Base-by-base conservation (phyloP, 1,140 invertebrate species). In the Trichoplusia ni region DNA sequence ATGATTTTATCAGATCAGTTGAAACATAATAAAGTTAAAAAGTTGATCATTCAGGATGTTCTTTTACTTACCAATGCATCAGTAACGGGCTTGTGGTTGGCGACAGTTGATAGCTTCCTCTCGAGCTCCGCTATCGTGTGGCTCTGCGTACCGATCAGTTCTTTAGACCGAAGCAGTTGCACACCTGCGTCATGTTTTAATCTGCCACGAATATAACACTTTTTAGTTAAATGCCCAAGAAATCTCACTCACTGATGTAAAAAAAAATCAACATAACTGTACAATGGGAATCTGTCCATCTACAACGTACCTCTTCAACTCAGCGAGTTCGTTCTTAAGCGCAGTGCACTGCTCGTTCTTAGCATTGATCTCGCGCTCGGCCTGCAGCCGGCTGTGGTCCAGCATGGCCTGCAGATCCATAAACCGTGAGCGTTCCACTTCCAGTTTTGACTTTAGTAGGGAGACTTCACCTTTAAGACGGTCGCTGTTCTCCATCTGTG, bases 351-450 rank as follows among this genome's bases (percentile, higher is more conserved):
- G 91, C 9, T 92, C 90, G 8, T 90, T 84, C 31, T 90, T 91
- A 0, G 91, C 88, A 47, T 91, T 91, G 0, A 93, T 69, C 67
- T 94, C 92, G 4, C 92, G 91, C 51, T 92, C 92, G 19, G 83
- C 84, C 2, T 89, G 68, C 73, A 83, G 70, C 69, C 91, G 72
- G 81, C 92, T 68, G 78, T 91, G 56, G 70, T 92, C 80, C 4
- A 85, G 75, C 64, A 77, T 73, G 2, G 86, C 81, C 35, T 90
- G 90, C 13, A 89, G 73, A 76, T 92, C 91, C n/a, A 64, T 77
- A 3, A 73, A 67, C 27, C 91, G 75, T 18, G 81, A 81, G 25
- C 90, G 79, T 73, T 92, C 92, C 16, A 88, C 67, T 35, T 91
- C 89, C 63, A 92, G 89, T 72, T 92, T 91, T 0, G 91, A 89